phyloP scores from a whole-genome alignment of 2,797 vertebrate genomes.

The Onychomys leucogaster region DNA sequence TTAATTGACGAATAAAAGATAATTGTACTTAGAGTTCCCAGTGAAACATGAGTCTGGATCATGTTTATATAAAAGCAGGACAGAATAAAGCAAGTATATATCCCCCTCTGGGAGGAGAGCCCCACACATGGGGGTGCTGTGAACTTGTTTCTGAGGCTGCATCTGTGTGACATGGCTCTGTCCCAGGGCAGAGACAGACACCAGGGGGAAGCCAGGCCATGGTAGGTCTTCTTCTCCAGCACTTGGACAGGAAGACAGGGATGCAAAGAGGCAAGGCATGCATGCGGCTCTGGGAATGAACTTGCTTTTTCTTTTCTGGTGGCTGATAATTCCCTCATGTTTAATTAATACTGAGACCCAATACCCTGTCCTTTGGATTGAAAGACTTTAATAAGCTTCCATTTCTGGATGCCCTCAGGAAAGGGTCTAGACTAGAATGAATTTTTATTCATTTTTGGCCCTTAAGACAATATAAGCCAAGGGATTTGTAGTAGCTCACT shows the following conservation, averaged over 20 bases:
- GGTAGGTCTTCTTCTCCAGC: background rate
- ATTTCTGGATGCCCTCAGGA: slow-evolving; percentile 19
- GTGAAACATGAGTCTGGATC: background rate
- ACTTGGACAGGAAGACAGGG: background rate
- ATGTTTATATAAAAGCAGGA: background rate
- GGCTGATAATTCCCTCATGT: background rate
- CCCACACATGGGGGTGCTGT: background rate
- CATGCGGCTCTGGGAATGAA: background rate
- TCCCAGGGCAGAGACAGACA: background rate
- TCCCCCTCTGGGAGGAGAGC: background rate
- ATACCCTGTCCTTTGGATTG: background rate
- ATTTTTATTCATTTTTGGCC: slow-evolving; percentile 54
- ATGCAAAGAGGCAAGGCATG: background rate
- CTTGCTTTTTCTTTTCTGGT: slow-evolving; percentile 39
- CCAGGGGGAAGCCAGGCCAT: background rate
- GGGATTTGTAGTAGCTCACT: background rate
- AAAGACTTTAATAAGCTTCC: slow-evolving; percentile 21
- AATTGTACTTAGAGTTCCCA: background rate
- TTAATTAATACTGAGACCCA: slow-evolving; percentile 40
- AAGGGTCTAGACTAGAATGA: background rate
- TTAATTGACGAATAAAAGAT: background rate
- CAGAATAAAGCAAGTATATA: background rate
- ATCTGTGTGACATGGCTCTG: background rate
- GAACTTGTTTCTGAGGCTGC: background rate
- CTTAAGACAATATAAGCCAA: background rate